A percentile compares a stretch with the other conserved stretches of the same genome.
These are phyloP conservation scores for Caenorhabditis inopinata DNA, from an alignment of 1,140 invertebrate species.

Conservation along the genomic window DNA sequence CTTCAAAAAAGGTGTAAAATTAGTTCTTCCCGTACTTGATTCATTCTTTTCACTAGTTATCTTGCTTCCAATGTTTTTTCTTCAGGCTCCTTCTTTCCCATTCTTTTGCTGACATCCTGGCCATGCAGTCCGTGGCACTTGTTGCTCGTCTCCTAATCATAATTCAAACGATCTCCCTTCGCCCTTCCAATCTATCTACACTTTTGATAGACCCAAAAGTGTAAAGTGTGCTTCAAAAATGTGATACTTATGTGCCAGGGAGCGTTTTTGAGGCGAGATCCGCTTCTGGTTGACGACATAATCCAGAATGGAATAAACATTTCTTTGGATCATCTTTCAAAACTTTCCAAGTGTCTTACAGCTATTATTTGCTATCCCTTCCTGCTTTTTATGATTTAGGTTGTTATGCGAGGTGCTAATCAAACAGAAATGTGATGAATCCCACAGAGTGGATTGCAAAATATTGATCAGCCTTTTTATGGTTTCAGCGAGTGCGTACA, in stretches of 20 bases:
- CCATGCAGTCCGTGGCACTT: background rate
- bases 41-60: constrained; percentile 18
- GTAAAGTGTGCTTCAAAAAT: background rate
- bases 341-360: background rate
- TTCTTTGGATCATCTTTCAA: constrained; percentile 22
- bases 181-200: constrained; percentile 4
- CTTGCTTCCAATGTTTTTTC: background rate
- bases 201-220: constrained; percentile 2
- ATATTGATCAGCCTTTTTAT: background rate
- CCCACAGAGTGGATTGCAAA: background rate
- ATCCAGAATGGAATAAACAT: constrained; percentile 30
- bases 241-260: constrained; percentile 28
- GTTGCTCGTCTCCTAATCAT: constrained; percentile 9
- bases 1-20: no score
- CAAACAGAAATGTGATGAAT: background rate
- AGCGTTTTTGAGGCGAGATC: background rate
- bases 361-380: no score
- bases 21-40: background rate
- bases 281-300: background rate
- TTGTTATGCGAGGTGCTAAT: background rate
- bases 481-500: no score
- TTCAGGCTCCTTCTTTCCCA: background rate
- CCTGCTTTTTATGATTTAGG: background rate
- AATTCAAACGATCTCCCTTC: constrained; percentile 18
- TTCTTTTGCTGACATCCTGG: background rate